Conservation (phyloP, 2,888 invertebrate species). For the Aspidiotus rigidus region DNA sequence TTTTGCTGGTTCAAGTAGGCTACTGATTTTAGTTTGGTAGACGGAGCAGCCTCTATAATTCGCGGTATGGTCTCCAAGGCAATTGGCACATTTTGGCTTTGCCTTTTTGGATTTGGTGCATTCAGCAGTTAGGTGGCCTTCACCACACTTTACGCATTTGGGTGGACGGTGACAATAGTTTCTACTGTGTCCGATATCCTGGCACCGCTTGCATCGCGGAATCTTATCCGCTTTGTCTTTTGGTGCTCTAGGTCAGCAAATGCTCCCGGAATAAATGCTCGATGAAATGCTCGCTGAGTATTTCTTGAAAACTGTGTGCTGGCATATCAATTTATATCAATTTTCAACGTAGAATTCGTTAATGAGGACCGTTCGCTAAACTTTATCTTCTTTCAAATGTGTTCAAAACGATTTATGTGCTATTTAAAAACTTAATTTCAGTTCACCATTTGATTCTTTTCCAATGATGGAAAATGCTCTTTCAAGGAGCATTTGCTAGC, state of each 20-base stretch:
- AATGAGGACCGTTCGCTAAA: too few relatives aligned
- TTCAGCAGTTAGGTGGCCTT: background rate
- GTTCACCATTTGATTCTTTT: too few relatives aligned
- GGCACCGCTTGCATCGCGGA: background rate
- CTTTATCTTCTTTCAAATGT: too few relatives aligned
- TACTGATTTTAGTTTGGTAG: background rate
- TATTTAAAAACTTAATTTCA: too few relatives aligned
- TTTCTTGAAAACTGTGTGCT: too few relatives aligned
- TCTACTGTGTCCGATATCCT: background rate
- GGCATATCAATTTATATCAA: too few relatives aligned
- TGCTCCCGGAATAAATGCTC: too few relatives aligned
- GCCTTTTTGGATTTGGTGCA: background rate
- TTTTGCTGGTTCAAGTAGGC: background rate
- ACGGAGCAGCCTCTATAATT: background rate
- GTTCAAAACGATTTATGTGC: too few relatives aligned
- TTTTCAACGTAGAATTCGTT: too few relatives aligned
- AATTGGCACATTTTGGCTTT: background rate
- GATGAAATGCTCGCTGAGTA: too few relatives aligned
- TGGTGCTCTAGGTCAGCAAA: background rate
- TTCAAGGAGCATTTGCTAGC: too few relatives aligned
- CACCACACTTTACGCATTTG: background rate
- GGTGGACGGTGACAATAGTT: background rate
- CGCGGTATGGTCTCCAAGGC: background rate
- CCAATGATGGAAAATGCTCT: too few relatives aligned
- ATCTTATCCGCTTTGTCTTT: slow-evolving; percentile 1